Evolutionary conservation across 2,113 vertebrate genomes (phyloP), one percentile per base, ranked within the genome.

Genomic region (Pelodiscus sinensis): DNA sequence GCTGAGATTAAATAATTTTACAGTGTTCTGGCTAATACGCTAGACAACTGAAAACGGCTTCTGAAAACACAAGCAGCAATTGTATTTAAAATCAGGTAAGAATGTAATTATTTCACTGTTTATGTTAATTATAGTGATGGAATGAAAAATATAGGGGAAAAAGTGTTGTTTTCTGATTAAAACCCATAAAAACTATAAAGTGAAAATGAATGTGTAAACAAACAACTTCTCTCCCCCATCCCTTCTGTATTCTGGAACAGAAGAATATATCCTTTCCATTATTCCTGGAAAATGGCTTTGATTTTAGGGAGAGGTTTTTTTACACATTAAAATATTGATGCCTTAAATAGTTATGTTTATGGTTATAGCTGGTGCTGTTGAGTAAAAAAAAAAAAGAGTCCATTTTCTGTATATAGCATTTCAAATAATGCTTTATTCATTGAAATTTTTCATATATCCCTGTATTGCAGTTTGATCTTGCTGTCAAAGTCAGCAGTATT

Each of bases 361-460:
- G 81, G 14, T 56, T 89, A 4, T 78, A 73, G 29, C 29, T 79
- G 18, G 60, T 90, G 6, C 3, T 88, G 1, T 50, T 44, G 35
- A 29, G 75, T 55, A 25, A 90, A 86, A 78, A 44, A n/a, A 9
- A 14, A 60, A 21, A 0, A 0, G 3, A 13, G 12, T 12, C 3
- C 3, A 0, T 58, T 92, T 93, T 58, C 55, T 65, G 4, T 27
- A 22, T 16, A 18, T 82, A 16, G 15, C 55, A 52, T 71, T 86
- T 85, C 55, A 87, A 85, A 10, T 87, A 84, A 4, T 22, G 18
- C 6, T 62, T 89, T 4, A 60, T 35, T 79, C 0, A 13, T 22
- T 0, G 4, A 77, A 9, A 6, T 80, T 89, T 93, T 86, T 80
- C 5, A 65, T 31, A 3, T 38, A 1, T n/a, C 35, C 25, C 68